These are phyloP conservation scores for Chymomyza amoena DNA, from an alignment of 2,888 invertebrate species.

Conservation along the genomic window DNA sequence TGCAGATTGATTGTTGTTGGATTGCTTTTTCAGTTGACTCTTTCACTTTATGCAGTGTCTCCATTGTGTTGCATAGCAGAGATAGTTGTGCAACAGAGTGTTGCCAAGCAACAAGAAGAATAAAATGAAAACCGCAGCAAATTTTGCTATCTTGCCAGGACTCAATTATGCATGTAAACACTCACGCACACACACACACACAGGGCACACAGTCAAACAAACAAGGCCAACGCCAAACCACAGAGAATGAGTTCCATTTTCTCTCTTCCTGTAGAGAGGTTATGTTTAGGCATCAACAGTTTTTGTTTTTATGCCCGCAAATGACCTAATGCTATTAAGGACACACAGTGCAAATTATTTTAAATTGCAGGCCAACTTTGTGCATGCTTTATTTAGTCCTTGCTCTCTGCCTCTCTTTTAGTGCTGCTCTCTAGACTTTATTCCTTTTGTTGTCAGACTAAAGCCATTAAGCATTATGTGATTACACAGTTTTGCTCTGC, in stretches of 20 bases:
- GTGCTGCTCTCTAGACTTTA: background rate
- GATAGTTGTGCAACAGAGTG: background rate
- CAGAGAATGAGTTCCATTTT: too few relatives aligned
- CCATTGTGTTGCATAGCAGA: too few relatives aligned
- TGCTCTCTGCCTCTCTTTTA: conserved; percentile 5
- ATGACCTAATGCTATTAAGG: conserved; percentile 68
- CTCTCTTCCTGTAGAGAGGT: background rate
- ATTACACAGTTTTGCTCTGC: conserved; percentile 28
- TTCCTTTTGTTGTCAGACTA: conserved; percentile 43
- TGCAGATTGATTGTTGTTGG: too few relatives aligned
- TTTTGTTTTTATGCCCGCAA: conserved; percentile 19
- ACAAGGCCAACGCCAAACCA: background rate
- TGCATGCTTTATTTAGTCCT: conserved; percentile 2
- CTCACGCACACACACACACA: conserved; percentile 1
- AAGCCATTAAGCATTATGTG: conserved; percentile 60
- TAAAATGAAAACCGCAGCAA: background rate
- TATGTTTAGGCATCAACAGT: background rate
- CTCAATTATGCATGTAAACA: conserved; percentile 64
- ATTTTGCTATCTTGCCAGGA: conserved; percentile 28
- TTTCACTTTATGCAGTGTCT: too few relatives aligned
- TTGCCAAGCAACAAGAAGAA: background rate
- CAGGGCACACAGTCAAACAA: conserved; percentile 3
- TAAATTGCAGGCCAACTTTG: conserved; percentile 43
- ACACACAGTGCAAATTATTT: conserved; percentile 41
- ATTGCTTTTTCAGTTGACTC: too few relatives aligned